Evolutionary conservation across 2,113 vertebrate species (phyloP).

Genomic region (Urocitellus parryii): DNA sequence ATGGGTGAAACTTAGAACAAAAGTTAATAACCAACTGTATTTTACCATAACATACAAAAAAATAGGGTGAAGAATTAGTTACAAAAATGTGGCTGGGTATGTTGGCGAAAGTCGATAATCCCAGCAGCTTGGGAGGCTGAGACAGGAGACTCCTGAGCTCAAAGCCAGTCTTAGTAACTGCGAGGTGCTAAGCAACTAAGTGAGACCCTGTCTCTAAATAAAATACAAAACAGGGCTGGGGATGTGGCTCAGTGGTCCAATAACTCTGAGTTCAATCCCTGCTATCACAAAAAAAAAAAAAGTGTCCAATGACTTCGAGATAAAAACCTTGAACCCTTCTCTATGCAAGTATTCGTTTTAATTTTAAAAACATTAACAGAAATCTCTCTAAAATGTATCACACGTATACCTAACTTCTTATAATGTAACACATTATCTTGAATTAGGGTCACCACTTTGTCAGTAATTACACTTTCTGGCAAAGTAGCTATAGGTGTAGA

Average conservation of each 20-base stretch:
- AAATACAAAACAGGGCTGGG: no score
- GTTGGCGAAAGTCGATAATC: no score
- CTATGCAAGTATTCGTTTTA: neutral
- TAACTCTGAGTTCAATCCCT: no score
- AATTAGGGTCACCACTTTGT: neutral
- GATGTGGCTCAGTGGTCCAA: no score
- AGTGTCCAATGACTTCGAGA: neutral
- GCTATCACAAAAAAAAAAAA: no score
- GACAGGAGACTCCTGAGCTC: no score
- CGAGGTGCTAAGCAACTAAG: no score
- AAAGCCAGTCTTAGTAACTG: no score
- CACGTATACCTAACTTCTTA: constrained; percentile 18
- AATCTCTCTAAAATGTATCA: constrained; percentile 19
- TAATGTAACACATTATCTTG: constrained; percentile 24
- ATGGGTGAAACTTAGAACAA: neutral
- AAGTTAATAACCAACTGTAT: neutral
- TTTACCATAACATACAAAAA: neutral
- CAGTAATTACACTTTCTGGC: neutral
- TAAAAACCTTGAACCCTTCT: constrained; percentile 27
- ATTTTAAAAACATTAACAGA: constrained; percentile 1
- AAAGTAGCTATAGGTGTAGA: neutral
- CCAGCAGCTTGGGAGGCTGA: no score
- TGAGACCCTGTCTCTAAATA: no score
- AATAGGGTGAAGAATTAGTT: neutral
- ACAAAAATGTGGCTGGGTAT: neutral